Percentiles rank a stretch among this genome's conserved stretches.
These are phyloP conservation scores for Drosophila putrida DNA, from an alignment of 2,888 invertebrate species.

Conservation along the genomic window DNA sequence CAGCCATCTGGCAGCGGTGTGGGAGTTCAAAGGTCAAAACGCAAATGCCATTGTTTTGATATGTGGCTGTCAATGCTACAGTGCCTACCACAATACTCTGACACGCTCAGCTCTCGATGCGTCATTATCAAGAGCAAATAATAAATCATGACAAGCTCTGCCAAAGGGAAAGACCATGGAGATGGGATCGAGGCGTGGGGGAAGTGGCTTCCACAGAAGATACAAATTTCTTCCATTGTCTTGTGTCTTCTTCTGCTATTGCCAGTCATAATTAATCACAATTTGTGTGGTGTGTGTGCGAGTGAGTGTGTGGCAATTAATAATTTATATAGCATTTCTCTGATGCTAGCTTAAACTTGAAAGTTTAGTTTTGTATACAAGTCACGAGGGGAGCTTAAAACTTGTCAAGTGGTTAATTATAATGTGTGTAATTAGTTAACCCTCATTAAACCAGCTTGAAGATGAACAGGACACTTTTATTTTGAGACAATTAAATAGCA, in stretches of 20 bases:
- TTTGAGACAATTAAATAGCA: background rate
- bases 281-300: slow-evolving; percentile 52
- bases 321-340: slow-evolving; percentile 62
- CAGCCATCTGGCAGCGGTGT: slow-evolving; percentile 30
- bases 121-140: slow-evolving; percentile 78
- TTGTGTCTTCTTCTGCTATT: slow-evolving; percentile 48
- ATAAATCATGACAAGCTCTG: slow-evolving; percentile 70
- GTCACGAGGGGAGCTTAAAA: slow-evolving; percentile 43
- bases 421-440: slow-evolving; percentile 36
- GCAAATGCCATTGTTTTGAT: slow-evolving; percentile 75
- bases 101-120: slow-evolving; percentile 44
- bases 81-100: slow-evolving; percentile 32
- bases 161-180: slow-evolving; percentile 18
- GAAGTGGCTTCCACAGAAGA: slow-evolving; percentile 29
- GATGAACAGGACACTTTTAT: background rate
- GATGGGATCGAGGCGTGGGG: slow-evolving; percentile 8
- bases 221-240: slow-evolving; percentile 56
- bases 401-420: slow-evolving; percentile 61
- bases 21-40: slow-evolving; percentile 67
- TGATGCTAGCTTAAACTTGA: slow-evolving; percentile 38
- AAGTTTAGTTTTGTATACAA: slow-evolving; percentile 37
- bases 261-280: slow-evolving; percentile 74
- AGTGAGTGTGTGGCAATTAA: slow-evolving; percentile 74
- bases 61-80: slow-evolving; percentile 69
- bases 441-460: slow-evolving; percentile 12